phyloP scores from a whole-genome alignment of 1,140 invertebrate genomes.

The Lordiphosa clarofinis region DNA sequence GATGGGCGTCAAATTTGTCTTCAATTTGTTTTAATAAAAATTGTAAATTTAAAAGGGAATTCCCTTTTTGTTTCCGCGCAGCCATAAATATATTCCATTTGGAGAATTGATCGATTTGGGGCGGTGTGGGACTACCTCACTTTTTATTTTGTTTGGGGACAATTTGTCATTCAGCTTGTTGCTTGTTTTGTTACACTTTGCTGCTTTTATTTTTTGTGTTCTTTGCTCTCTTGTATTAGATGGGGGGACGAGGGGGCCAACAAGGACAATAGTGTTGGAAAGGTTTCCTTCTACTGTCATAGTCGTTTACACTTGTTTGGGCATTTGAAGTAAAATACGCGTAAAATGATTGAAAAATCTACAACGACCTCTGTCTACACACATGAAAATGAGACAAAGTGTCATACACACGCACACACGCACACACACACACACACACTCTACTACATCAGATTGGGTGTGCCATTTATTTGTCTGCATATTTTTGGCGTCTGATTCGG shows the following conservation, averaged over 20 bases:
- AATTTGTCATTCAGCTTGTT: constrained; percentile 12
- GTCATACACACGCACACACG: background rate
- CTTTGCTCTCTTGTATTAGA: too few species aligned
- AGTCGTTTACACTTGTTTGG: constrained; percentile 32
- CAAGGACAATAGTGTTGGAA: too few species aligned
- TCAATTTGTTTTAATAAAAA: too few species aligned
- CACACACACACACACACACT: constrained; percentile 8
- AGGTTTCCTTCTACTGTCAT: constrained; percentile 6
- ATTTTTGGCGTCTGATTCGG: constrained; percentile 37
- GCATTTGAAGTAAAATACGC: constrained; percentile 43
- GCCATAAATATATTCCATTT: too few species aligned
- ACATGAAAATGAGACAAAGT: background rate
- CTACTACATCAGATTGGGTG: constrained; percentile 41
- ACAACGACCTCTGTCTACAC: constrained; percentile 29
- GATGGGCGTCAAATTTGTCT: too few species aligned
- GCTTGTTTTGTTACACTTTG: background rate
- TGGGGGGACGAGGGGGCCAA: background rate
- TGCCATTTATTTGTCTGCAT: constrained; percentile 58
- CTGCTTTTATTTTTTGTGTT: too few species aligned
- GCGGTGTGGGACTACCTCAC: background rate
- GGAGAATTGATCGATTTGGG: too few species aligned
- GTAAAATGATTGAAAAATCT: constrained; percentile 47
- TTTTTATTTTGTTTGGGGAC: background rate
- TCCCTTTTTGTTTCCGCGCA: too few species aligned
- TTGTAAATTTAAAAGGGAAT: too few species aligned